Evolutionary conservation across 2,888 invertebrate genomes (phyloP).

Genomic region (Drosophila birchii): DNA sequence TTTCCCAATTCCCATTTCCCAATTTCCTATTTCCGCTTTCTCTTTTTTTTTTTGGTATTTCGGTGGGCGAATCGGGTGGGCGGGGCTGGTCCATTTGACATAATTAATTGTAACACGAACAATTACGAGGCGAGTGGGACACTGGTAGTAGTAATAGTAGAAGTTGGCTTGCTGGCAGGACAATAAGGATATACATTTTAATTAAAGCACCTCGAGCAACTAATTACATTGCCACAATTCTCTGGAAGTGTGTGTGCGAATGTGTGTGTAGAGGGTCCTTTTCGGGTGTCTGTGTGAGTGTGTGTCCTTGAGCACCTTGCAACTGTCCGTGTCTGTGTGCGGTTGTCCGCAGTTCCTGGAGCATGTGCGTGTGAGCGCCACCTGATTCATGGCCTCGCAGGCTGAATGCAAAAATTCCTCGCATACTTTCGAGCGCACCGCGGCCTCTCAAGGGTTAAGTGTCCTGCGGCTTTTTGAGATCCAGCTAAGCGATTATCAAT

Average conservation of each 20-base stretch:
- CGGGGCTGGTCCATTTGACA: constrained; percentile 64
- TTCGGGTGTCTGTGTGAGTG: constrained; percentile 5
- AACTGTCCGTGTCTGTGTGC: constrained; percentile 14
- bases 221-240: constrained; percentile 68
- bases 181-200: constrained; percentile 78
- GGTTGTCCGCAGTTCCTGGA: constrained; percentile 17
- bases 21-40: background rate
- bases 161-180: constrained; percentile 39
- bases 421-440: constrained; percentile 22
- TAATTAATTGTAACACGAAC: constrained; percentile 79
- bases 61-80: background rate
- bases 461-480: constrained; percentile 2
- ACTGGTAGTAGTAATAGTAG: background rate
- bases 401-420: constrained; percentile 36
- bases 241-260: background rate
- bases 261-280: constrained; percentile 13
- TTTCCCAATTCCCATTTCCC: background rate
- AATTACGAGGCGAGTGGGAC: constrained; percentile 59
- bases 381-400: constrained; percentile 32
- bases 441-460: constrained; percentile 6
- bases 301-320: constrained; percentile 38
- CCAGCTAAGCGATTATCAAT: background rate
- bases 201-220: constrained; percentile 78
- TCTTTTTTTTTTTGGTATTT: background rate
- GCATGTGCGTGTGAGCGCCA: constrained; percentile 7